These are phyloP conservation scores for Tamias sibiricus DNA, from an alignment of 2,113 vertebrate species.

Conservation along the genomic window DNA sequence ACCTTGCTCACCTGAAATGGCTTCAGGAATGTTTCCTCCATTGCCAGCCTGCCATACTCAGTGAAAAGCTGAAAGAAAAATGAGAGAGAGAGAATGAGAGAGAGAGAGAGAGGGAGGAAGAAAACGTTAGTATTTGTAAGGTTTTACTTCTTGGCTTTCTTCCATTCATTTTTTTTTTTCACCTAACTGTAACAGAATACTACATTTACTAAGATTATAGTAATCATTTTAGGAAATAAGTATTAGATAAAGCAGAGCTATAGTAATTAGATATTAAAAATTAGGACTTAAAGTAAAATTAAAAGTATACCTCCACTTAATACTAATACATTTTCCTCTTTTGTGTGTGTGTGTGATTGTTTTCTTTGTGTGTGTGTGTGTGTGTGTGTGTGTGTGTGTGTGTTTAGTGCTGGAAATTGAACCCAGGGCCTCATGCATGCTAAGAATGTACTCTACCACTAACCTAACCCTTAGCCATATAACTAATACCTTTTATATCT, in stretches of 20 bases:
- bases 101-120: neutral
- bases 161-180: conserved; percentile 9
- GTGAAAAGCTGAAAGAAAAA: conserved; percentile 94
- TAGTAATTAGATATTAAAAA: conserved; percentile 9
- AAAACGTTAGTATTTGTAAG: conserved; percentile 56
- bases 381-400: too few relatives aligned
- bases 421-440: neutral
- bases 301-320: conserved; percentile 53
- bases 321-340: neutral
- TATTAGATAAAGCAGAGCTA: conserved; percentile 44
- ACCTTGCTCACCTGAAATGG: conserved; percentile 94
- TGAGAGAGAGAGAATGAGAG: too few relatives aligned
- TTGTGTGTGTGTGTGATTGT: too few relatives aligned
- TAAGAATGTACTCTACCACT: neutral
- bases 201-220: conserved; percentile 3
- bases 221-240: conserved; percentile 50
- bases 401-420: neutral
- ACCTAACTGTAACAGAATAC: neutral
- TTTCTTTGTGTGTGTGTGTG: neutral
- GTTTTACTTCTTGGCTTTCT: too few relatives aligned
- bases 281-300: neutral
- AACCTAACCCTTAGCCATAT: neutral
- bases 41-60: conserved; percentile 97
- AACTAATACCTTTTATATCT: neutral
- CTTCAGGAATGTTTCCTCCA: conserved; percentile 98